Percentiles rank a stretch among this genome's conserved stretches.
phyloP scores from a whole-genome alignment of 2,888 invertebrate species.

The Dicranocentrus wangi region DNA sequence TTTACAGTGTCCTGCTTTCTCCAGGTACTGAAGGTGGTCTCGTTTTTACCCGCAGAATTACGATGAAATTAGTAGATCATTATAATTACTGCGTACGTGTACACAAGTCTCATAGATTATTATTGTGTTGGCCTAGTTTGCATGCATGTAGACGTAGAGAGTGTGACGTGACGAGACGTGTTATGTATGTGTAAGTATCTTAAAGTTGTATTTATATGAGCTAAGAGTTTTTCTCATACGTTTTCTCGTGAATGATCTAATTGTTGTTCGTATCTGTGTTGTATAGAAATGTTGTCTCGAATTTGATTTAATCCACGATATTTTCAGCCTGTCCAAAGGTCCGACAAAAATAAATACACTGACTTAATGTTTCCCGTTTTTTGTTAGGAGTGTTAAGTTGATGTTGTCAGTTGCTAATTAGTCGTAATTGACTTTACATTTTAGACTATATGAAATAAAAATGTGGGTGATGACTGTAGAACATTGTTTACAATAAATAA shows the following conservation, averaged over 20 bases:
- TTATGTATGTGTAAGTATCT: too few relatives aligned
- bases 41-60: conserved; percentile 47
- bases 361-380: conserved; percentile 14
- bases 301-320: too few relatives aligned
- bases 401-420: conserved; percentile 13
- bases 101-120: not conserved
- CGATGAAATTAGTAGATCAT: not conserved
- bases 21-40: conserved; percentile 47
- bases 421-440: conserved; percentile 19
- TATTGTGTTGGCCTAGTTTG: too few relatives aligned
- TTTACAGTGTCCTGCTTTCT: conserved; percentile 34
- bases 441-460: conserved; percentile 19
- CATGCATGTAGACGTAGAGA: too few relatives aligned
- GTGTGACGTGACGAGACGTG: too few relatives aligned
- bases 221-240: too few relatives aligned
- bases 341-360: not conserved
- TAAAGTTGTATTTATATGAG: too few relatives aligned
- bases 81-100: not conserved
- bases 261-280: too few relatives aligned
- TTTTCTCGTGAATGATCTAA: too few relatives aligned
- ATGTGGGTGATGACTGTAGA: conserved; percentile 60
- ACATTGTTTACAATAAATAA: conserved; percentile 65
- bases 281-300: too few relatives aligned
- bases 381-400: conserved; percentile 14
- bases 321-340: too few relatives aligned